Conservation (phyloP, 2,888 invertebrate genomes). For the Acanthoscelides obtectus region DNA sequence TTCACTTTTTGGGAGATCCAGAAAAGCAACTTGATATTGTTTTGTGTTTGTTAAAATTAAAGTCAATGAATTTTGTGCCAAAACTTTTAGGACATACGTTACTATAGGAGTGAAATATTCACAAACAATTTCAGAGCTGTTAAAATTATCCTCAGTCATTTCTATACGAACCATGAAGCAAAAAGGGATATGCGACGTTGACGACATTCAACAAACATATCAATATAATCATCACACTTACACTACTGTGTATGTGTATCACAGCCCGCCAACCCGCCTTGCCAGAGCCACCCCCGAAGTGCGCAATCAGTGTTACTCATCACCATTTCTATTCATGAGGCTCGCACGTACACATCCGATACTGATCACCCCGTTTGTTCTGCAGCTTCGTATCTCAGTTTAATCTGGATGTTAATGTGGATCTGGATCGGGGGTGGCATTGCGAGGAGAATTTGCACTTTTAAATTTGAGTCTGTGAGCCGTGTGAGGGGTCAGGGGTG, state of each 20-base stretch:
- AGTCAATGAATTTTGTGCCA: too few species aligned
- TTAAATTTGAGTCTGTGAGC: neutral
- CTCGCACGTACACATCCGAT: slow-evolving; percentile 29
- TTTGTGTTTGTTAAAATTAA: too few species aligned
- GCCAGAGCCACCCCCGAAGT: slow-evolving; percentile 16
- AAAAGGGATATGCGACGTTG: too few species aligned
- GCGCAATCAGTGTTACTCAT: slow-evolving; percentile 40
- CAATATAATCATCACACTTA: neutral
- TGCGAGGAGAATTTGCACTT: slow-evolving; percentile 9
- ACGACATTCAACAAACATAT: neutral
- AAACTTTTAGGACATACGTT: too few species aligned
- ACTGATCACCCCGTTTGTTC: slow-evolving; percentile 33
- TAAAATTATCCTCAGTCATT: too few species aligned
- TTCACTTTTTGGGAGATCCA: too few species aligned
- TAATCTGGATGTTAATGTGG: slow-evolving; percentile 26
- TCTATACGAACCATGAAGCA: too few species aligned
- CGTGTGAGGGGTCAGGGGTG: neutral
- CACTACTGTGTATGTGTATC: neutral
- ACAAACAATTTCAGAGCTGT: too few species aligned
- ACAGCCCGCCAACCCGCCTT: too few species aligned
- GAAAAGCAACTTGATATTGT: too few species aligned
- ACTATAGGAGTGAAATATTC: too few species aligned
- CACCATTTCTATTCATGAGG: slow-evolving; percentile 40
- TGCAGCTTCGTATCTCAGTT: slow-evolving; percentile 31
- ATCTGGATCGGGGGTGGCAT: neutral